These are phyloP conservation scores for Hoplostethus mediterraneus DNA, from an alignment of 2,797 vertebrate genomes.

Conservation along the genomic window DNA sequence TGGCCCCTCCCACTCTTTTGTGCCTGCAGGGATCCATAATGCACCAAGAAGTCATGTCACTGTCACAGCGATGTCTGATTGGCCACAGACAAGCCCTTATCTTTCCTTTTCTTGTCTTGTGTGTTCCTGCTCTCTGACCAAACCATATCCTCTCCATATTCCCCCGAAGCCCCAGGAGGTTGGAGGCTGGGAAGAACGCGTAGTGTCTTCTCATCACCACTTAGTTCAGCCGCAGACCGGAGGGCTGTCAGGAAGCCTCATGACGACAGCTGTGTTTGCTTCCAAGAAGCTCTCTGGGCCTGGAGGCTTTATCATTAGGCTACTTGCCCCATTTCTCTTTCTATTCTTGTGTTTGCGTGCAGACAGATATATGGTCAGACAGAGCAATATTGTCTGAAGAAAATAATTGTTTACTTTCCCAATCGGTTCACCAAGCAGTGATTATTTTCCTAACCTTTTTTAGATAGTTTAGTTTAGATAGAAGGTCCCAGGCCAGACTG, in stretches of 20 bases:
- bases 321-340: background rate
- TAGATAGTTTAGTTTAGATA: too few species aligned
- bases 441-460: slow-evolving; percentile 26
- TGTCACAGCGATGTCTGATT: slow-evolving; percentile 57
- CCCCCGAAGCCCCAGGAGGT: slow-evolving; percentile 76
- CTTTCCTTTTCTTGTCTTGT: slow-evolving; percentile 18
- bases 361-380: too few species aligned
- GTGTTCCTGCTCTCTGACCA: slow-evolving; percentile 60
- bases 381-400: background rate
- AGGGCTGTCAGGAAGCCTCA: slow-evolving; percentile 13
- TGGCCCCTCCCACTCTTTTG: slow-evolving; percentile 21
- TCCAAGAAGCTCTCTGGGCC: slow-evolving; percentile 12
- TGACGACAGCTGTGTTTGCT: slow-evolving; percentile 25
- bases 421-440: slow-evolving; percentile 10
- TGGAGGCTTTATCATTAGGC: slow-evolving; percentile 17
- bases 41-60: slow-evolving; percentile 51
- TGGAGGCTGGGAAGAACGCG: slow-evolving; percentile 62
- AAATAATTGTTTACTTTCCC: slow-evolving; percentile 18
- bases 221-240: slow-evolving; percentile 26
- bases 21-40: slow-evolving; percentile 48
- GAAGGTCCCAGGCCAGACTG: too few species aligned
- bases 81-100: slow-evolving; percentile 37
- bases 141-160: slow-evolving; percentile 83
- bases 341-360: too few species aligned
- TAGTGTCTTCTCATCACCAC: slow-evolving; percentile 56